Evolutionary conservation across 1,140 invertebrate genomes (phyloP).

Genomic region (Olivierus martensii): DNA sequence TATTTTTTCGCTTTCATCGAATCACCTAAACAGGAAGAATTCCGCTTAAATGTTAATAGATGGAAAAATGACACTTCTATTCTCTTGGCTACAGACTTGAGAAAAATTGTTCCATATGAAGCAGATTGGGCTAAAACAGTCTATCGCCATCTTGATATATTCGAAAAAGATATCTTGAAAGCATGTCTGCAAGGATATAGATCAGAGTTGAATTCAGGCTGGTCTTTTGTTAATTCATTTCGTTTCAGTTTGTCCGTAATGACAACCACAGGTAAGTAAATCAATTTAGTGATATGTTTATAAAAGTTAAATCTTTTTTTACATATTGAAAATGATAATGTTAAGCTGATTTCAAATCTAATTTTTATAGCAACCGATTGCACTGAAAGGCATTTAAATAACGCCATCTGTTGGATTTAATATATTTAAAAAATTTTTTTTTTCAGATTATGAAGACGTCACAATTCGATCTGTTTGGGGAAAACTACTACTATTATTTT

Average conservation of each 20-base stretch:
- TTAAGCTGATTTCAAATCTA: background rate
- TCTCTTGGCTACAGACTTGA: conserved; percentile 11
- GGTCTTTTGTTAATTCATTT: background rate
- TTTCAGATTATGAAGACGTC: conserved; percentile 6
- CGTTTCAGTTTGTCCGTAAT: conserved; percentile 7
- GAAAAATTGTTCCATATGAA: conserved; percentile 5
- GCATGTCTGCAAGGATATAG: conserved; percentile 1
- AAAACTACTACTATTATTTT: background rate
- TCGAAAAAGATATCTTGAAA: conserved; percentile 8
- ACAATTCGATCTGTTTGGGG: conserved; percentile 8
- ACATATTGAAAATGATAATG: background rate
- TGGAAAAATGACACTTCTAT: conserved; percentile 15
- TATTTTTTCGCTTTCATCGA: conserved; percentile 1
- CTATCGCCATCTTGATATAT: conserved; percentile 5
- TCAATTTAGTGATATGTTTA: background rate
- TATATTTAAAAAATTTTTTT: too few species aligned
- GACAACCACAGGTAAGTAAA: conserved; percentile 6
- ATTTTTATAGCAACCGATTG: too few species aligned
- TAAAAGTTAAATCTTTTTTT: background rate
- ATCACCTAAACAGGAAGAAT: background rate
- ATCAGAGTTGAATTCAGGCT: background rate
- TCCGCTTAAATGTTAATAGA: background rate
- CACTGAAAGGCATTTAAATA: too few species aligned
- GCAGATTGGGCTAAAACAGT: conserved; percentile 7
- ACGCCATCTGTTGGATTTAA: background rate